These are phyloP conservation scores for Phragmatobia fuliginosa DNA, from an alignment of 2,888 invertebrate species.

Conservation along the genomic window DNA sequence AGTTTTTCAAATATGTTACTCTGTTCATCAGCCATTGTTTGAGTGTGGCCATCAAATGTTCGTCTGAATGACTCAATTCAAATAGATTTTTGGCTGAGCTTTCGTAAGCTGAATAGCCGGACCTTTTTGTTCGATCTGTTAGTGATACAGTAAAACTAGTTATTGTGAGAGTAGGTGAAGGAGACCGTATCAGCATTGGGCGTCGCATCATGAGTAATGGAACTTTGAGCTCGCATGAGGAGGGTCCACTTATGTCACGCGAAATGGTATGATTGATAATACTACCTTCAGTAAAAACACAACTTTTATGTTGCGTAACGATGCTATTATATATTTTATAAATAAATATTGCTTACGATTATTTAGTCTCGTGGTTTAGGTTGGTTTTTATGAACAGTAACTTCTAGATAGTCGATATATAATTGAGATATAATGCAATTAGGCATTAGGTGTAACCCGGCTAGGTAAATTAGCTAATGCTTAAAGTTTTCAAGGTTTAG, in stretches of 20 bases:
- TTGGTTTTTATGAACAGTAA: background rate
- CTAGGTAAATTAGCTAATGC: conserved; percentile 71
- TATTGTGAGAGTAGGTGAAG: conserved; percentile 67
- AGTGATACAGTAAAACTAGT: conserved; percentile 42
- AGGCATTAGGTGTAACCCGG: conserved; percentile 24
- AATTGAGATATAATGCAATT: background rate
- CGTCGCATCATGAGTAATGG: conserved; percentile 84
- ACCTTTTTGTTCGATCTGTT: conserved; percentile 41
- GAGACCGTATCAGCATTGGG: conserved; percentile 79
- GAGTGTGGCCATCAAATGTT: conserved; percentile 20
- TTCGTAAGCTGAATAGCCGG: conserved; percentile 27
- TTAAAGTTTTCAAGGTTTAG: conserved; percentile 74
- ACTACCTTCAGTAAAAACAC: conserved; percentile 78
- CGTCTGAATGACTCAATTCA: conserved; percentile 44
- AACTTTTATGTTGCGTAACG: conserved; percentile 67
- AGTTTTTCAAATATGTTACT: conserved; percentile 15
- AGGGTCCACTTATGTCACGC: conserved; percentile 85
- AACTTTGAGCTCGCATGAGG: conserved; percentile 81
- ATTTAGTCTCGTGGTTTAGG: background rate
- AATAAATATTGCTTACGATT: background rate
- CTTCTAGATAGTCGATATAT: background rate
- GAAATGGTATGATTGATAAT: conserved; percentile 85
- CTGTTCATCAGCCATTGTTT: conserved; percentile 19
- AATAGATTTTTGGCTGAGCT: conserved; percentile 30
- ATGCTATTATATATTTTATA: conserved; percentile 53